Conservation (phyloP, 2,888 invertebrate species). For the Euzophera pinguis region DNA sequence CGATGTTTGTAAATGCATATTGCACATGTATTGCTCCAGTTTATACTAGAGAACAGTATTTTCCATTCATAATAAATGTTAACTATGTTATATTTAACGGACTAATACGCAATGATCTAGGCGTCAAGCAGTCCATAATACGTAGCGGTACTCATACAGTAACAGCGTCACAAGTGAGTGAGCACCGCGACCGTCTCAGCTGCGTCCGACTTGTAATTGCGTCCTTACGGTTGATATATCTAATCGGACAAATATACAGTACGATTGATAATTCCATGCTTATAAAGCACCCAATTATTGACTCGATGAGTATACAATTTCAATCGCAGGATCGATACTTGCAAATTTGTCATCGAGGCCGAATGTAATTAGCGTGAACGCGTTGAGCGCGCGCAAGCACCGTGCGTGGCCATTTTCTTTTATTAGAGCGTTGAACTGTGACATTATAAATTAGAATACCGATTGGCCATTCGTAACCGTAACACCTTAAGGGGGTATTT, state of each 20-base stretch:
- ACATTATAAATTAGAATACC: conserved; percentile 47
- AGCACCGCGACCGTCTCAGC: conserved; percentile 34
- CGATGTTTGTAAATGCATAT: background rate
- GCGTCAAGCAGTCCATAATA: conserved; percentile 37
- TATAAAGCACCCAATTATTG: background rate
- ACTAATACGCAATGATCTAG: conserved; percentile 26
- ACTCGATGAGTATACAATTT: background rate
- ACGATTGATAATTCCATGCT: background rate
- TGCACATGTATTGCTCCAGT: background rate
- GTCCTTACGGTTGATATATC: background rate
- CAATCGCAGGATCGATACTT: background rate
- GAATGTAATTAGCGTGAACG: conserved; percentile 9
- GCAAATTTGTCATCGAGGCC: conserved; percentile 3
- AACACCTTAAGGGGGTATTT: conserved; percentile 26
- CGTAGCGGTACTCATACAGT: conserved; percentile 52
- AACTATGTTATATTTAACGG: conserved; percentile 19
- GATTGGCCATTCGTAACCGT: conserved; percentile 42
- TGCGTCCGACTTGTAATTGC: conserved; percentile 14
- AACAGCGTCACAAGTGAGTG: conserved; percentile 43
- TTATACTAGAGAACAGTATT: background rate
- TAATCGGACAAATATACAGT: background rate
- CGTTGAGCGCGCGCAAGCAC: conserved; percentile 20
- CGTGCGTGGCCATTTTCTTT: conserved; percentile 35
- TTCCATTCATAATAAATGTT: background rate
- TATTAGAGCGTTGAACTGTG: conserved; percentile 69